Percentiles rank a stretch among this genome's conserved stretches.
Conservation (phyloP, 2,113 vertebrate genomes). For the Forbesichthys papilliferus region DNA sequence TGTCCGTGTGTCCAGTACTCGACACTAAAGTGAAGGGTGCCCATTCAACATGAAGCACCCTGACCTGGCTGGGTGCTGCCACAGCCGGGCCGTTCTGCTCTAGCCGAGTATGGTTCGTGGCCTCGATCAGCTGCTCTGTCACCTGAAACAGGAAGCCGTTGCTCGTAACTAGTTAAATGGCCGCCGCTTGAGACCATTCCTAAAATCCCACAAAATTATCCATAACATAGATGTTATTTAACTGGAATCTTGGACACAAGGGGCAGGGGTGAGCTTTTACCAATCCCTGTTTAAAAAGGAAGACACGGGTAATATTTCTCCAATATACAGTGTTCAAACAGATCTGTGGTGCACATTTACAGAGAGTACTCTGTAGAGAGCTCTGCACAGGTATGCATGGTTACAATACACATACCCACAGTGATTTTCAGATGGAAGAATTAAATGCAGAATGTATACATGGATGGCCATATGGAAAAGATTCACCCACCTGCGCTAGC, state of each 20-base stretch:
- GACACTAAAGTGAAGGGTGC: constrained; percentile 59
- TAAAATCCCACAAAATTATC: constrained; percentile 6
- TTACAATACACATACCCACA: no score
- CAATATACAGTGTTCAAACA: no score
- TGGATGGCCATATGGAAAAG: background rate
- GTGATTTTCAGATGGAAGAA: no score
- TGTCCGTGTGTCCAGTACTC: constrained; percentile 50
- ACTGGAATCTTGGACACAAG: no score
- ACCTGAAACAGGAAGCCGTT: constrained; percentile 80
- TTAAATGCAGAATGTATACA: no score
- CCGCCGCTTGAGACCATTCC: background rate
- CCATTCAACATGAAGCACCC: constrained; percentile 60
- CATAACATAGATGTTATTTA: no score
- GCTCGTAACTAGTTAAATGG: constrained; percentile 45
- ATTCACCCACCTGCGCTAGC: constrained; percentile 81
- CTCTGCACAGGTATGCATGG: no score
- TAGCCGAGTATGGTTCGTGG: constrained; percentile 75
- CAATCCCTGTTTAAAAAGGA: no score
- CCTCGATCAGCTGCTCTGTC: constrained; percentile 85
- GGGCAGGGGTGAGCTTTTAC: no score
- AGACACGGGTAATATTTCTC: no score
- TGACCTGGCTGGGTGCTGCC: constrained; percentile 74
- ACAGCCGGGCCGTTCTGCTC: constrained; percentile 74
- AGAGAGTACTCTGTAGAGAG: background rate
- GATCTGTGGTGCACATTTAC: no score